Percentiles rank a stretch among this genome's conserved stretches.
These are phyloP conservation scores for Chaetura pelagica DNA, from an alignment of 2,113 vertebrate species.

Conservation along the genomic window DNA sequence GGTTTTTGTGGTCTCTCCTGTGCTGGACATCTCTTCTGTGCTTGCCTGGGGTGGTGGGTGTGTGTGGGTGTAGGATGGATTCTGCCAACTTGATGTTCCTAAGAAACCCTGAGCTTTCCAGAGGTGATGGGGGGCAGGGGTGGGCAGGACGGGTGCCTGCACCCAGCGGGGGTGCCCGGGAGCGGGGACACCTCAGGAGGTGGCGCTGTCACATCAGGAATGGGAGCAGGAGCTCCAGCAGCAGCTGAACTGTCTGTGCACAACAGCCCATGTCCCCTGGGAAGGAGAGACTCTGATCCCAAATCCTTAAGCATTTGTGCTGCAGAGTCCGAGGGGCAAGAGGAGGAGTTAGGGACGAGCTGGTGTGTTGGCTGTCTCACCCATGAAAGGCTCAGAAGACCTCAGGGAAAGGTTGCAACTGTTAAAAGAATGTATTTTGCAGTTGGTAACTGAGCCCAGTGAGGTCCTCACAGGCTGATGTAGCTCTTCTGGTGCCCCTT, in stretches of 20 bases:
- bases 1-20: background rate
- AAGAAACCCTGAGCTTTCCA: background rate
- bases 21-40: background rate
- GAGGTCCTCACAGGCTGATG: background rate
- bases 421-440: background rate
- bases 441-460: background rate
- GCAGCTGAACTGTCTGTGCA: background rate
- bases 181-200: slow-evolving; percentile 23
- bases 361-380: background rate
- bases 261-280: background rate
- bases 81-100: background rate
- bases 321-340: background rate
- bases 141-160: background rate
- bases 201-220: slow-evolving; percentile 53
- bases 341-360: background rate
- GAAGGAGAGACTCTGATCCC: fast-evolving
- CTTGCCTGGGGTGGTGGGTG: background rate
- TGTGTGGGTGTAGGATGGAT: background rate
- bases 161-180: background rate
- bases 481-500: background rate
- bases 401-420: background rate
- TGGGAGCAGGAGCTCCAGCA: background rate
- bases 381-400: background rate
- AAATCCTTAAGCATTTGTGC: background rate
- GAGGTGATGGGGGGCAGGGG: background rate